Conservation (phyloP, 1,140 invertebrate species). For the Drosophila arizonae region DNA sequence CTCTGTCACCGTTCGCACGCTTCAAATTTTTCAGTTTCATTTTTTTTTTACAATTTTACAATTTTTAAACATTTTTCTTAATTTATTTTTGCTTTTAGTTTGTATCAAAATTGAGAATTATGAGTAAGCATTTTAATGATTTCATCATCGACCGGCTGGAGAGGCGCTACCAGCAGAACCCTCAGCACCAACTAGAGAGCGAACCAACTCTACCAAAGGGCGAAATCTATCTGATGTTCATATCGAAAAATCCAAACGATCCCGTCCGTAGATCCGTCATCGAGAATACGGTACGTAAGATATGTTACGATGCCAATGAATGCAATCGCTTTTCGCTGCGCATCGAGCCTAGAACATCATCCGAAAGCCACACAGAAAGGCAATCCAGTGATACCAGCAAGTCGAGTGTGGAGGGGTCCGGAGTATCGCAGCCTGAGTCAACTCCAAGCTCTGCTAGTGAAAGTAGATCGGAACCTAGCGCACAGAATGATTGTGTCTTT, state of each 20-base stretch:
- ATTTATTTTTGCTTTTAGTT: neutral
- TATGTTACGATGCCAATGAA: neutral
- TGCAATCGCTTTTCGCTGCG: neutral
- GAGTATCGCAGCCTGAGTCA: no score
- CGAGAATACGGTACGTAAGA: neutral
- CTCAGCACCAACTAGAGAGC: no score
- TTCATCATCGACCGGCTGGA: neutral
- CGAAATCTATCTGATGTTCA: neutral
- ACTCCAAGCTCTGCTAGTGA: no score
- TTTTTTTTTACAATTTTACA: no score
- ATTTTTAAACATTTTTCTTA: no score
- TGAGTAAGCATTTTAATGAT: neutral
- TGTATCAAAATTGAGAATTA: neutral
- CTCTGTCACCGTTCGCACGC: no score
- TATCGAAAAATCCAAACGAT: neutral
- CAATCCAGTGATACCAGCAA: neutral
- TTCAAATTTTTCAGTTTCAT: no score
- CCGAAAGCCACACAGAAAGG: no score
- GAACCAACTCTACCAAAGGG: neutral
- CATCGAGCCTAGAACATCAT: neutral
- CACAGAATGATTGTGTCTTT: no score
- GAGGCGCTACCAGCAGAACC: neutral
- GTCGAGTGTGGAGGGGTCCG: no score
- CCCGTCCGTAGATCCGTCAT: neutral
- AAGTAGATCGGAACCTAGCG: no score